These are phyloP conservation scores for Phoebastria nigripes DNA, from an alignment of 2,797 vertebrate genomes.

Conservation along the genomic window DNA sequence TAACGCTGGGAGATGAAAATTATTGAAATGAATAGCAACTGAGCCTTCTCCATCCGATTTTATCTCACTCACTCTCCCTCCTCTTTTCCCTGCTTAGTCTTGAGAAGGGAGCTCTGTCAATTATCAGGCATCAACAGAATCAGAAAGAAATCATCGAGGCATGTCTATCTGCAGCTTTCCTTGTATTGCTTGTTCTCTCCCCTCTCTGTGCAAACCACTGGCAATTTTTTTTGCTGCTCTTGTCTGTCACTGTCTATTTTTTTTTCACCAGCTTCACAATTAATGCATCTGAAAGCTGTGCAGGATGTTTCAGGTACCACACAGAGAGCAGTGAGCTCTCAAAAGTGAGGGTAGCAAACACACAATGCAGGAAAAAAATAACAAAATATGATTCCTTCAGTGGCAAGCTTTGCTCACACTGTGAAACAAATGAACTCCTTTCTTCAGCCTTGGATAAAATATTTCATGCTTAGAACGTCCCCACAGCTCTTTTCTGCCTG, in stretches of 20 bases:
- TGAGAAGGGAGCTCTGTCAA: background rate
- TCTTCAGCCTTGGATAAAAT: background rate
- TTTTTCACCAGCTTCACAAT: background rate
- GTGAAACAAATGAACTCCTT: background rate
- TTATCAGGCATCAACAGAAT: background rate
- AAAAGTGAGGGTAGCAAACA: background rate
- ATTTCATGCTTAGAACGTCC: background rate
- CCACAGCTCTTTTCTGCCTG: background rate
- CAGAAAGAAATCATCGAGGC: background rate
- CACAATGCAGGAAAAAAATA: background rate
- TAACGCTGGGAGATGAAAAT: background rate
- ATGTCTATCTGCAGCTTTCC: background rate
- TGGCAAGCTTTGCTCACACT: background rate
- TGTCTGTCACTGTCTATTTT: background rate
- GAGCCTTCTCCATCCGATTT: background rate
- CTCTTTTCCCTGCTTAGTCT: background rate
- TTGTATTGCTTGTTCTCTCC: background rate
- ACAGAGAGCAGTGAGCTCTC: background rate
- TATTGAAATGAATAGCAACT: background rate
- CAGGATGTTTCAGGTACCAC: background rate
- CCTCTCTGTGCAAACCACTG: background rate
- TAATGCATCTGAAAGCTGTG: background rate
- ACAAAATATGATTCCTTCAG: background rate
- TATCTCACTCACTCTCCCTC: accelerated
- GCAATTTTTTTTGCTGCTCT: background rate